Evolutionary conservation across 2,888 invertebrate species (phyloP), one percentile per base, ranked within the genome.

Genomic region (Busseola fusca): DNA sequence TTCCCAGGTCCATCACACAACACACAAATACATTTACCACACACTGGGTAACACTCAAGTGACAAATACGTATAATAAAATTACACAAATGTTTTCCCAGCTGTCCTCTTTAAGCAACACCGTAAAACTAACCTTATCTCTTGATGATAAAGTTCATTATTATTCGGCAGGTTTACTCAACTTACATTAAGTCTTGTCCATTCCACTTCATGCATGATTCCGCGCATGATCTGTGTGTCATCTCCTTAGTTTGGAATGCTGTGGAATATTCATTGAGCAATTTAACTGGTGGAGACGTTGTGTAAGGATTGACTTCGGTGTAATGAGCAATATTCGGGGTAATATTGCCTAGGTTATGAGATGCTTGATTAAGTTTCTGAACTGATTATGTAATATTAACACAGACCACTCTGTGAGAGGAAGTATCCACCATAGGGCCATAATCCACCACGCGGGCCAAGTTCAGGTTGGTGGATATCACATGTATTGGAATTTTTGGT

Each of bases 131-230:
- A 50, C 76, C n/a, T 21, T 74, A 56, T n/a, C 0, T 0, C 10
- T 1, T 6, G 0, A 21, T 0, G 0, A 18, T 54, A 73, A 50
- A 42, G 63, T 66, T 27, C 6, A 72, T 48, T 64, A 63, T 81
- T 16, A 40, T 16, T 27, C 21, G 21, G 56, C 25, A 70, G n/a
- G n/a, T 45, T 21, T 74, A 71, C 70, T 45, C 74, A 59, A 69
- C 73, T 77, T 75, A 78, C 76, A 84, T 75, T 60, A 65, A 74
- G 69, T 57, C 72, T 70, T 78, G 75, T 77, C 76, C 72, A 78
- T 78, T 76, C 76, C 69, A 70, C 65, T 84, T 84, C 84, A 84
- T 84, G 84, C 84, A 84, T 84, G 84, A 84, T 84, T 84, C 83
- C 65, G 73, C 71, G 62, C 80, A 67, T 83, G 84, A 84, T 82